phyloP scores from a whole-genome alignment of 2,888 invertebrate genomes.

The Microdon myrmicae region DNA sequence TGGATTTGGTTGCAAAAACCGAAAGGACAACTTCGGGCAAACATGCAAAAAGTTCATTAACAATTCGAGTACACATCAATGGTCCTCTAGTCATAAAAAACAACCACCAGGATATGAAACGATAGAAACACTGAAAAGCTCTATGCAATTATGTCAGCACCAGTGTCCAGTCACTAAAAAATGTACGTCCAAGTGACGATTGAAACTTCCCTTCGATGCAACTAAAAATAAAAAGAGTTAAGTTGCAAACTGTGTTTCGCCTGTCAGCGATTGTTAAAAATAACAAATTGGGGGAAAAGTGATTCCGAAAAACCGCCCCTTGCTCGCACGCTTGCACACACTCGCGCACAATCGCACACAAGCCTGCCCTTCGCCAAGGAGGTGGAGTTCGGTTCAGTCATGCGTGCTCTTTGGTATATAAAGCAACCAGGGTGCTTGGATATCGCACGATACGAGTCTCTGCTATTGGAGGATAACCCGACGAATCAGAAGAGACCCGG shows the following conservation, averaged over 20 bases:
- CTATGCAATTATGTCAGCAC: conserved; percentile 22
- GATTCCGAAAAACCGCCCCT: conserved; percentile 24
- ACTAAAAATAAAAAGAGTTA: conserved; percentile 9
- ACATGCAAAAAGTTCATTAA: conserved; percentile 41
- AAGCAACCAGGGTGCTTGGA: conserved; percentile 23
- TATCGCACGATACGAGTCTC: conserved; percentile 10
- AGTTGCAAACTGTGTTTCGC: conserved; percentile 37
- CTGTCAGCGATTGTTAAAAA: conserved; percentile 27
- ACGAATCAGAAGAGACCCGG: conserved; percentile 26
- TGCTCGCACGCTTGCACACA: conserved; percentile 17
- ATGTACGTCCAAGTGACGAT: conserved; percentile 22
- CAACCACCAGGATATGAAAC: not conserved
- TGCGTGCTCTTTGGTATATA: conserved; percentile 42
- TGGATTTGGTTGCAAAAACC: conserved; percentile 44
- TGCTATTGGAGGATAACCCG: conserved; percentile 1
- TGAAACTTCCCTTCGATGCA: conserved; percentile 16
- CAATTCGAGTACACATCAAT: conserved; percentile 18
- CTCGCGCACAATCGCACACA: too few species aligned
- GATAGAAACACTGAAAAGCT: conserved; percentile 18
- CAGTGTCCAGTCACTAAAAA: conserved; percentile 24
- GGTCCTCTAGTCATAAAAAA: not conserved
- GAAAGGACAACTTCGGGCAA: conserved; percentile 38
- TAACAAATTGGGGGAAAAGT: conserved; percentile 6
- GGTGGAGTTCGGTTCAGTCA: conserved; percentile 37
- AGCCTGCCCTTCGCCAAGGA: not conserved